phyloP scores from a whole-genome alignment of 2,888 invertebrate genomes.

The Crematogaster levior region DNA sequence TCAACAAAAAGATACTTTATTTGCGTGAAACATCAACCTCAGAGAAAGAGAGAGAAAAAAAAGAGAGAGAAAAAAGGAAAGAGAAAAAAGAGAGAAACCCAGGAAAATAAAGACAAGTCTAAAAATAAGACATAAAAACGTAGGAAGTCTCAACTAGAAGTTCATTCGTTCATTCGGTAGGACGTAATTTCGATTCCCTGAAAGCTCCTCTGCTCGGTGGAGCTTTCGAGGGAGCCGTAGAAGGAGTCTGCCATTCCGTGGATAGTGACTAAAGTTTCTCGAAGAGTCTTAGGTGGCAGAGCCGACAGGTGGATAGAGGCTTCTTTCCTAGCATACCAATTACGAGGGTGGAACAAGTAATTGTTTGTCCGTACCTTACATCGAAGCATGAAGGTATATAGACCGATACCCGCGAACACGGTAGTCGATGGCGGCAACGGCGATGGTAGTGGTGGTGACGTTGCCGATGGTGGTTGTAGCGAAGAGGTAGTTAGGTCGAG shows the following conservation, averaged over 20 bases:
- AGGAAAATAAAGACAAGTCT: not conserved
- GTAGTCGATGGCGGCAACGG: conserved; percentile 22
- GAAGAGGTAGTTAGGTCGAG: conserved; percentile 69
- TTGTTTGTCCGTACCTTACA: conserved; percentile 80
- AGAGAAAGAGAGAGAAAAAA: conserved; percentile 3
- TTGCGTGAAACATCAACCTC: not conserved
- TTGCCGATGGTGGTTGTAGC: conserved; percentile 36
- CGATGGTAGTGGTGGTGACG: conserved; percentile 46
- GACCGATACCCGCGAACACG: conserved; percentile 46
- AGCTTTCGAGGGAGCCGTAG: conserved; percentile 1
- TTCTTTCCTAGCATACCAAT: conserved; percentile 79
- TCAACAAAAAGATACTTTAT: not conserved
- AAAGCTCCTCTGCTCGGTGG: conserved; percentile 42
- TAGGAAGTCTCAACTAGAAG: not conserved
- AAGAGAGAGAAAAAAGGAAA: not conserved
- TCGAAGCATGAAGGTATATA: conserved; percentile 69
- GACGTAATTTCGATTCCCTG: conserved; percentile 71
- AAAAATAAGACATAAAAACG: conserved; percentile 40
- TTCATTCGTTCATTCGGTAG: conserved; percentile 58
- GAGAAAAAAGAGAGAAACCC: not conserved
- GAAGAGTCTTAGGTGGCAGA: conserved; percentile 67
- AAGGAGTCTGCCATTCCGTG: conserved; percentile 10
- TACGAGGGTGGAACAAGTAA: conserved; percentile 76
- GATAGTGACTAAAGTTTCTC: conserved; percentile 67
- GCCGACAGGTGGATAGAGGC: conserved; percentile 77